Evolutionary conservation across 2,113 vertebrate species (phyloP), one percentile per base, ranked within the genome.

Genomic region (Prietella phreatophila): DNA sequence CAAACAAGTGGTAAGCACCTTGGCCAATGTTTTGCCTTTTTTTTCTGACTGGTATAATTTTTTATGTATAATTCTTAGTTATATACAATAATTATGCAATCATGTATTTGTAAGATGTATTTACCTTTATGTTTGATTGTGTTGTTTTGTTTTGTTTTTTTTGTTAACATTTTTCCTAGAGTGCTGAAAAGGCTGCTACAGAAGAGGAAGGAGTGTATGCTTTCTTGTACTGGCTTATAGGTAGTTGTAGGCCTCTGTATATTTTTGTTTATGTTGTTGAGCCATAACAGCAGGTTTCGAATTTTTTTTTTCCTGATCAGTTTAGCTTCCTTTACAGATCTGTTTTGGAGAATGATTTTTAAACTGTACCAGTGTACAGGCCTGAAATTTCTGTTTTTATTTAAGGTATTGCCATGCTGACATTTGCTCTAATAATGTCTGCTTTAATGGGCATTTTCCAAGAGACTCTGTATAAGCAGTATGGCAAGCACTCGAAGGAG

Each of bases 361-460:
- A 9, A 15, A 60, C 27, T 25, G 67, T 0, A 22, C 33, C 65
- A 22, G 47, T 67, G 17, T 33, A 71, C 22, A 61, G 3, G 71
- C 36, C 56, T 78, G 56, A 85, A 27, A 15, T 53, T 33, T 63
- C 5, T 81, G 13, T 75, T 81, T 82, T 60, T 80, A 5, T 89
- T 87, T 33, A 71, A 99, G 98, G 98, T 14, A 97, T 99, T 0
- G 94, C 86, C 4, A 98, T 98, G 3, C 93, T 99, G 94, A 99
- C 97, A 1, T 98, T 99, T 13, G 98, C 98, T 22, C 96, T 99
- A 88, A 94, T 99, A 87, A 96, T 97, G 97, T 99, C 98, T 13
- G 98, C 98, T 0, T 95, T 97, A 90, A 99, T 99, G 98, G 98
- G 98, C 0, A 97, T 99, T 90, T 99, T 99, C 93, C 98, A 99